These are phyloP conservation scores for Solenodon paradoxus DNA, from an alignment of 2,113 vertebrate species.

Conservation along the genomic window DNA sequence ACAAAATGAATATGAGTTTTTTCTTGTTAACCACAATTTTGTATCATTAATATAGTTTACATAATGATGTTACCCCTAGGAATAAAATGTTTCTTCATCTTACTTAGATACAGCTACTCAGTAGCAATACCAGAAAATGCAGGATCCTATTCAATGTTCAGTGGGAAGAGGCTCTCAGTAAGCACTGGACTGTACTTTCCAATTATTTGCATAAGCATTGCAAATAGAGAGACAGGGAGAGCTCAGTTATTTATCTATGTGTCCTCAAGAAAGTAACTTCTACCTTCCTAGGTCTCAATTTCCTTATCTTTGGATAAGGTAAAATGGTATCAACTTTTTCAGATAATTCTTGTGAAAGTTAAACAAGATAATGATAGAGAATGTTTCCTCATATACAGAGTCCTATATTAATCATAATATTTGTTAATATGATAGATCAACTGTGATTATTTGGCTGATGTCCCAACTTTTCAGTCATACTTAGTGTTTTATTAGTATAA, in stretches of 20 bases:
- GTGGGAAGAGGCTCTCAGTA: neutral
- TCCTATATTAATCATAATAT: neutral
- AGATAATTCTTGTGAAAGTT: neutral
- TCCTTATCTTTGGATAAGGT: neutral
- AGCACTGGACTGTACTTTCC: neutral
- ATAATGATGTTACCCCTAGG: neutral
- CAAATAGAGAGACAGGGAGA: neutral
- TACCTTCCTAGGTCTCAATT: too few species aligned
- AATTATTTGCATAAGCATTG: neutral
- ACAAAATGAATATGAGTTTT: conserved; percentile 14
- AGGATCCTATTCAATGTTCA: neutral
- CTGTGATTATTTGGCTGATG: neutral
- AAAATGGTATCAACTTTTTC: neutral
- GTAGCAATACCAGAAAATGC: neutral
- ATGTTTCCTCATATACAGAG: neutral
- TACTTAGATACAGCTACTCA: neutral
- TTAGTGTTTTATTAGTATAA: neutral
- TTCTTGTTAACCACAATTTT: neutral
- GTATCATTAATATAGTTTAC: neutral
- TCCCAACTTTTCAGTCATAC: neutral
- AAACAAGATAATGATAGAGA: neutral
- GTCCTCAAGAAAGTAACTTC: neutral
- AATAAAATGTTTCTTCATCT: neutral
- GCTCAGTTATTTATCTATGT: neutral
- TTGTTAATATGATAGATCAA: neutral